A percentile compares a stretch with the other conserved stretches of the same genome.
Conservation (phyloP, 2,113 vertebrate species). For the Montifringilla adamsi region DNA sequence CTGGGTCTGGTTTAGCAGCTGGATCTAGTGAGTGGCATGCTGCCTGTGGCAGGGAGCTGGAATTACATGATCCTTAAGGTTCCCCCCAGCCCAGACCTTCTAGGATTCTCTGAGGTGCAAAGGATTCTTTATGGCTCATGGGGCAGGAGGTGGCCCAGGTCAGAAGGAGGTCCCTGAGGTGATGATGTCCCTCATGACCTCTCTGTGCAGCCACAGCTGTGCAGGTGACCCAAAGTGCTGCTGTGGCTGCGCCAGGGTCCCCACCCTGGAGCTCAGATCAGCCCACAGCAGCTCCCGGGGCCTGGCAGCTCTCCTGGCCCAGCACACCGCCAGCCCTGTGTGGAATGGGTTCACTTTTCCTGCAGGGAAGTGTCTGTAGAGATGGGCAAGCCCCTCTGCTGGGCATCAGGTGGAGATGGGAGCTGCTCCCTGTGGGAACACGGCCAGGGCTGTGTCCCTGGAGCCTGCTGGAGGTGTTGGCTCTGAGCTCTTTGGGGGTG, state of each 20-base stretch:
- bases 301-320: background rate
- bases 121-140: fast-evolving
- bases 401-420: background rate
- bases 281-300: background rate
- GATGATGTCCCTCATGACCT: background rate
- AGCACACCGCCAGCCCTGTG: background rate
- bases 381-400: background rate
- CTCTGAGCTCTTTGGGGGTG: background rate
- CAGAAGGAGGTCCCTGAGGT: background rate
- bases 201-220: background rate
- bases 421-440: background rate
- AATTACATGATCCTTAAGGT: too few species aligned
- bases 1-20: background rate
- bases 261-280: background rate
- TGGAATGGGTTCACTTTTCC: background rate
- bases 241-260: background rate
- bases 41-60: background rate
- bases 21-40: background rate
- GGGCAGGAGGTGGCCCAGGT: background rate
- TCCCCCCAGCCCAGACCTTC: background rate
- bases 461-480: background rate
- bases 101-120: background rate
- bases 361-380: background rate
- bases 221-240: background rate
- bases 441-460: fast-evolving